Percentiles rank a stretch among this genome's conserved stretches.
These are phyloP conservation scores for Shinisaurus crocodilurus DNA, from an alignment of 2,113 vertebrate species.

Conservation along the genomic window DNA sequence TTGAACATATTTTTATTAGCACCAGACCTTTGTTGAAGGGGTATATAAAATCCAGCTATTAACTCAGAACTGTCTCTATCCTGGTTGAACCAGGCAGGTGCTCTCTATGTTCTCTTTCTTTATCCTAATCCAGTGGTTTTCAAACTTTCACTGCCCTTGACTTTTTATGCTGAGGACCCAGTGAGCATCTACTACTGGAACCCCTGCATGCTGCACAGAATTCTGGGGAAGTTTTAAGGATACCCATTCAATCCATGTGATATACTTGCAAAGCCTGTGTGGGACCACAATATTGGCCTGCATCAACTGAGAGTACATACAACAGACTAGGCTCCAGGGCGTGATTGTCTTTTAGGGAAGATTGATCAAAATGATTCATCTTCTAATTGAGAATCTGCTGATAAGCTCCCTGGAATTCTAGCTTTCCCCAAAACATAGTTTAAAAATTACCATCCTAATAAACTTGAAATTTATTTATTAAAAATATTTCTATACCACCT, in stretches of 20 bases:
- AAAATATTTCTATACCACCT: no score
- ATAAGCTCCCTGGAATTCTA: not conserved
- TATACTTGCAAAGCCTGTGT: not conserved
- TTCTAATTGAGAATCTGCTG: not conserved
- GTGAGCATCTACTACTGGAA: not conserved
- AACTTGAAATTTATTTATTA: not conserved
- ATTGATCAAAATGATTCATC: not conserved
- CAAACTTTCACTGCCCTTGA: not conserved
- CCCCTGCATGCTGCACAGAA: not conserved
- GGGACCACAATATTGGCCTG: not conserved
- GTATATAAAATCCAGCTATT: not conserved
- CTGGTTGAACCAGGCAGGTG: no score
- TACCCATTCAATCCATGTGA: not conserved
- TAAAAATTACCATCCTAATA: not conserved
- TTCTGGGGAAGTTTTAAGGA: not conserved
- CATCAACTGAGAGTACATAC: not conserved
- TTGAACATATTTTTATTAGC: not conserved
- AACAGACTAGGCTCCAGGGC: not conserved
- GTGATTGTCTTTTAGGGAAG: not conserved
- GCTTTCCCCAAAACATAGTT: not conserved
- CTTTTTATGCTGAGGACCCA: not conserved
- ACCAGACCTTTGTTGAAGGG: not conserved
- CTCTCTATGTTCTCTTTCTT: not conserved
- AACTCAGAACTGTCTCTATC: no score
- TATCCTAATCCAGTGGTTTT: not conserved